Evolutionary conservation across 1,140 invertebrate species (phyloP), one percentile per base, ranked within the genome.

Genomic region (Triops longicaudatus): DNA sequence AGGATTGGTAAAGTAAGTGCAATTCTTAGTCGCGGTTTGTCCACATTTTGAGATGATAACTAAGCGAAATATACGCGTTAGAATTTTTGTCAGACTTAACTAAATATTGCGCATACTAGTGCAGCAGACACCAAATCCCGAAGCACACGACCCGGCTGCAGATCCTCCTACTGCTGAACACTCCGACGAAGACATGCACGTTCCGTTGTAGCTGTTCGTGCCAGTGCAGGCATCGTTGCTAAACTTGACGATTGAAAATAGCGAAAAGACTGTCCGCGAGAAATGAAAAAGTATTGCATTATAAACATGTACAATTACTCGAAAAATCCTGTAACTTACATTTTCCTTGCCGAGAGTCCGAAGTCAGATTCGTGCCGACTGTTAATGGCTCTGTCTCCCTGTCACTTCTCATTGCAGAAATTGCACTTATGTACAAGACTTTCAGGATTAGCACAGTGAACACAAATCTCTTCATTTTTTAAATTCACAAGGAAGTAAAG

Each of bases 1-100:
- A 2, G 88, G 88, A 83, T 90, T 94, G 1, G 89, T 87, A 82
- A 94, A 95, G 82, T 94, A 94, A 0, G 92, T 94, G 78, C 93
- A 92, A 81, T 94, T 94, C 71, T 90, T 85, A 26, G 87, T 87
- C 1, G 91, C 90, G 0, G 86, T 87, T 11, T 86, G 85, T 6
- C 91, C 91, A 80, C 92, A 93, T 0, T 86, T 84, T 79, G 78
- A 74, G 74, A 78, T 22, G 27, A 73, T 71, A 26, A 74, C 44
- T 50, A 7, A 11, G n/a, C 14, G 9, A 26, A 27, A 50, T 73
- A 77, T 22, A 80, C 42, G 10, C 9, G 14, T 63, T 63, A 1
- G 17, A 17, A 14, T 11, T 63, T 6, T 17, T 10, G 31, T 1
- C 6, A 37, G 37, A 9, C 22, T 9, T 41, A 14, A 6, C 9